Percentiles rank a stretch among this genome's conserved stretches.
Evolutionary conservation across 2,888 invertebrate species (phyloP).

Genomic region (Eupithecia exiguata): DNA sequence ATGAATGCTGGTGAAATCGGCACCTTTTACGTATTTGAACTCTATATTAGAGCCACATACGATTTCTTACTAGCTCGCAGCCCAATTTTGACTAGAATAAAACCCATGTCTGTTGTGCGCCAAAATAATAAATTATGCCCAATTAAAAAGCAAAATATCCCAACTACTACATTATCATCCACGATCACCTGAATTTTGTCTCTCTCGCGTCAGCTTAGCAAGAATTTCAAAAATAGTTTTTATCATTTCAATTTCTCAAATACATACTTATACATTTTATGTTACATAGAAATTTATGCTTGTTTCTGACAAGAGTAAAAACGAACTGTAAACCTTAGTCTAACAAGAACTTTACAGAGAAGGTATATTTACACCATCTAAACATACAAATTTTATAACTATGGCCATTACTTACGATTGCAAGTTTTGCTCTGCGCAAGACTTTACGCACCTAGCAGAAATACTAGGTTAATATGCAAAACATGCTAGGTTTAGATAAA

Average conservation of each 20-base stretch:
- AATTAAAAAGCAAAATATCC: slow-evolving; percentile 10
- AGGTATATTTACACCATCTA: slow-evolving; percentile 13
- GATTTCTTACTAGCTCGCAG: background rate
- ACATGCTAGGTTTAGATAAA: slow-evolving; percentile 6
- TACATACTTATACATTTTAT: background rate
- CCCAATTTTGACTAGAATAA: background rate
- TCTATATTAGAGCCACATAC: background rate
- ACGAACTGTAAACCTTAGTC: slow-evolving; percentile 10
- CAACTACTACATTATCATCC: slow-evolving; percentile 19
- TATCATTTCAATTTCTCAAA: background rate
- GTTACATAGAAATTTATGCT: slow-evolving; percentile 38
- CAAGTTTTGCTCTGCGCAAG: slow-evolving; percentile 81
- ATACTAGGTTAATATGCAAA: slow-evolving; percentile 65
- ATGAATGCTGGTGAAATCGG: background rate
- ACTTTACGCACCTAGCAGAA: slow-evolving; percentile 80
- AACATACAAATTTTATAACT: slow-evolving; percentile 31
- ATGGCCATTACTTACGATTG: slow-evolving; percentile 73
- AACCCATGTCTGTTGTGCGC: background rate
- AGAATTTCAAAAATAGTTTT: slow-evolving; percentile 23
- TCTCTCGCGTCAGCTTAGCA: slow-evolving; percentile 21
- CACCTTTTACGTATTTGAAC: background rate
- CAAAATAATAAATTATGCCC: background rate
- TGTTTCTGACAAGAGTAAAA: slow-evolving; percentile 17
- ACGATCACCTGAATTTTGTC: slow-evolving; percentile 15
- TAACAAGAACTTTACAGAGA: slow-evolving; percentile 12